phyloP scores from a whole-genome alignment of 1,140 invertebrate species.

The Hycleus phaleratus region DNA sequence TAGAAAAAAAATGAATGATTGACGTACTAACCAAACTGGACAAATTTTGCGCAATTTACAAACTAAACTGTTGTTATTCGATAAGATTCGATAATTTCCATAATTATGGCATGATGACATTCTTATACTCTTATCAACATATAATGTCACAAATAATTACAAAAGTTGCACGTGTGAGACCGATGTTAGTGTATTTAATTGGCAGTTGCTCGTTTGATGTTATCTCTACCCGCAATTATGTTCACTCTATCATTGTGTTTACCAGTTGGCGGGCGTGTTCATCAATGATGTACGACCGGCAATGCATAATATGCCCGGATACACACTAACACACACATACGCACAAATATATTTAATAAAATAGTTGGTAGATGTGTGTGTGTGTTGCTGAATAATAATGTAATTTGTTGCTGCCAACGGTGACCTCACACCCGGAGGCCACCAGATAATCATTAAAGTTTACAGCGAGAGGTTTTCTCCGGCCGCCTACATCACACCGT shows the following conservation, averaged over 20 bases:
- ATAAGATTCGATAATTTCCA: too few relatives aligned
- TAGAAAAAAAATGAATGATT: too few relatives aligned
- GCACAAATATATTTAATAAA: conserved; percentile 25
- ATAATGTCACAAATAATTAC: conserved; percentile 4
- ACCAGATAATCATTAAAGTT: conserved; percentile 29
- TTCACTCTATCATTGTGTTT: conserved; percentile 27
- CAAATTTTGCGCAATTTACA: too few relatives aligned
- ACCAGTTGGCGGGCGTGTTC: conserved; percentile 25
- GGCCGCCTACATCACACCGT: conserved; percentile 28
- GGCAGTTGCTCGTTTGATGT: conserved; percentile 17
- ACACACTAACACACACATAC: conserved; percentile 10
- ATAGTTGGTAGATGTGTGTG: conserved; percentile 17
- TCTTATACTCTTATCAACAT: not conserved
- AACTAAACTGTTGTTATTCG: too few relatives aligned
- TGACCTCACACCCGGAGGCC: conserved; percentile 30
- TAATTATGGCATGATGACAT: not conserved
- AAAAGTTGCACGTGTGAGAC: conserved; percentile 21
- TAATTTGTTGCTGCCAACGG: conserved; percentile 34
- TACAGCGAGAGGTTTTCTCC: conserved; percentile 28
- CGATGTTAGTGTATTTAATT: conserved; percentile 14
- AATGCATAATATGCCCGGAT: conserved; percentile 30
- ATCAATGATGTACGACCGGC: conserved; percentile 24
- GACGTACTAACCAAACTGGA: too few relatives aligned
- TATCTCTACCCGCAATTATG: conserved; percentile 25
- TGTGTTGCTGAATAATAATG: conserved; percentile 34